A percentile compares a stretch with the other conserved stretches of the same genome.
These are phyloP conservation scores for Polylopha cassiicola DNA, from an alignment of 2,888 invertebrate species.

Conservation along the genomic window DNA sequence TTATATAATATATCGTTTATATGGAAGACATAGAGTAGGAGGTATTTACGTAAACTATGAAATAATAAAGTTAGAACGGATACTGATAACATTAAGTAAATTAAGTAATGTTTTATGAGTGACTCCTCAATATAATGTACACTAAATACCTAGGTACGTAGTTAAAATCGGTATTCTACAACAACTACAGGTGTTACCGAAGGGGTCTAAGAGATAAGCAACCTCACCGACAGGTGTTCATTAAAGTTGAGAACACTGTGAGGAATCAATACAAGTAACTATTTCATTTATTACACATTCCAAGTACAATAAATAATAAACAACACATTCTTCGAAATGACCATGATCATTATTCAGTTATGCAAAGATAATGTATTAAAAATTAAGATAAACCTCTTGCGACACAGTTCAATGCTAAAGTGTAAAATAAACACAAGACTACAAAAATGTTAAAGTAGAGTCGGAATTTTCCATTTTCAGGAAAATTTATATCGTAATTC, in stretches of 20 bases:
- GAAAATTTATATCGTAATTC: not conserved
- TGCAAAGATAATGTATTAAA: conserved; percentile 47
- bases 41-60: too few relatives aligned
- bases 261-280: conserved; percentile 4
- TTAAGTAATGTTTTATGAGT: too few relatives aligned
- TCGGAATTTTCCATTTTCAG: conserved; percentile 3
- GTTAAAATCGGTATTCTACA: too few relatives aligned
- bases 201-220: not conserved
- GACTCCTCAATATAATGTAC: too few relatives aligned
- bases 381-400: conserved; percentile 35
- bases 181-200: not conserved
- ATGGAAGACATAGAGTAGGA: too few relatives aligned
- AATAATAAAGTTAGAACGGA: too few relatives aligned
- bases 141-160: too few relatives aligned
- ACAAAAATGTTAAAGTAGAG: conserved; percentile 15
- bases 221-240: conserved; percentile 1
- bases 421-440: conserved; percentile 18
- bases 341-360: conserved; percentile 56
- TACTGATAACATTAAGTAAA: too few relatives aligned
- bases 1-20: too few relatives aligned
- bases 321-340: conserved; percentile 38
- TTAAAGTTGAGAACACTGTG: conserved; percentile 5
- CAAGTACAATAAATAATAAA: conserved; percentile 34
- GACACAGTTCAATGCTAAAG: conserved; percentile 39
- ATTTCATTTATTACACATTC: conserved; percentile 2